A percentile compares a stretch with the other conserved stretches of the same genome.
These are phyloP conservation scores for Coecobrya sp. DNA, from an alignment of 2,888 invertebrate species.

Conservation along the genomic window DNA sequence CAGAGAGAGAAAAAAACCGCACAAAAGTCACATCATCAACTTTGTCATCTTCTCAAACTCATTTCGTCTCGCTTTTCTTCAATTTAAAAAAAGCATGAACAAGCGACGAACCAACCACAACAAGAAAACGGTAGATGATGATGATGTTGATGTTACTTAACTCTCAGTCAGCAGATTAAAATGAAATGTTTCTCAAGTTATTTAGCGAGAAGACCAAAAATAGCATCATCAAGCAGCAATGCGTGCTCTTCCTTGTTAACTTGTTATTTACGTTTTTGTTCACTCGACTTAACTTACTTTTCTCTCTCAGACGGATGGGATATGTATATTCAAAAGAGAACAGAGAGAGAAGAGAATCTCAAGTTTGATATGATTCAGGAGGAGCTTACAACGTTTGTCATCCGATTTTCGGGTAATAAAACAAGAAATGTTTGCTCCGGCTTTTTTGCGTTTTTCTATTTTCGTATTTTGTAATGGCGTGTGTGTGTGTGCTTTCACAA, in stretches of 20 bases:
- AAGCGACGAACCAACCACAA: slow-evolving; percentile 27
- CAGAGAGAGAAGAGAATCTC: neutral
- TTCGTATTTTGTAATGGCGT: slow-evolving; percentile 7
- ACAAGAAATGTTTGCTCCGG: no score
- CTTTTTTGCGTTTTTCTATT: no score
- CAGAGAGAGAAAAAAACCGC: slow-evolving; percentile 38
- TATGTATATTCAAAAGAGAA: no score
- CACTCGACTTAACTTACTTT: slow-evolving; percentile 17
- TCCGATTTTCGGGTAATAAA: slow-evolving; percentile 38
- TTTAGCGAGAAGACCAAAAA: slow-evolving; percentile 83
- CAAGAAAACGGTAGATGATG: neutral
- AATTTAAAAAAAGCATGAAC: slow-evolving; percentile 46
- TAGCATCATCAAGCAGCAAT: slow-evolving; percentile 69
- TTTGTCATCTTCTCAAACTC: slow-evolving; percentile 73
- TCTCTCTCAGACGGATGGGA: neutral
- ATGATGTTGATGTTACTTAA: slow-evolving; percentile 19
- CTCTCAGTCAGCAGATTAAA: slow-evolving; percentile 34
- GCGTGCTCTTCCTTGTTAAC: slow-evolving; percentile 82
- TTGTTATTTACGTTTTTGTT: slow-evolving; percentile 51
- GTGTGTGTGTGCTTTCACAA: neutral
- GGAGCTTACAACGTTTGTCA: slow-evolving; percentile 53
- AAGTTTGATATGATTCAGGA: slow-evolving; percentile 46
- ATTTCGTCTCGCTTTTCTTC: slow-evolving; percentile 60
- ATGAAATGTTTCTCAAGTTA: slow-evolving; percentile 10
- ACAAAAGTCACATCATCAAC: slow-evolving; percentile 76